Base-by-base conservation (phyloP, 2,113 vertebrate genomes). In the Toxotes chatareus region DNA sequence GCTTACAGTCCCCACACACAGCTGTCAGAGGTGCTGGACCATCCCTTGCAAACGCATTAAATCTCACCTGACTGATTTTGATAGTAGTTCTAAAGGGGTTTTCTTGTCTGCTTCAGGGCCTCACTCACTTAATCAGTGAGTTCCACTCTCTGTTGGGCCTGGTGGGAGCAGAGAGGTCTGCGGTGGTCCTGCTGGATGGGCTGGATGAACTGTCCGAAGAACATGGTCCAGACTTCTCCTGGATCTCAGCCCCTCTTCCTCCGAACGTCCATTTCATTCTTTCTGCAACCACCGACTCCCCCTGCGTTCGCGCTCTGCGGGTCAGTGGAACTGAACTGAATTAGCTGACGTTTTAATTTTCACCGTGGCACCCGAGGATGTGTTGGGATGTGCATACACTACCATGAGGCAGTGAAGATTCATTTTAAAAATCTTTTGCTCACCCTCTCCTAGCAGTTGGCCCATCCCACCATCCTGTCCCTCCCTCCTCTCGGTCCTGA, bases 171-270 rank as follows among this genome's bases (percentile, higher is more conserved):
- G 89, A 87, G 40, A 82, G 79, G 10, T 89, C 90, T 23, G 71
- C 94, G 38, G 67, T 94, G 80, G 69, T 95, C 21, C 73, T 89
- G n/a, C 56, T 95, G 79, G 94, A 95, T 62, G 94, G 93, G 8
- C 47, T 94, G 57, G 91, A 95, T 73, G 90, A 94, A 64, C 88
- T 95, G 40, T 94, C 87, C 14, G 93, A 93, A 69, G 91, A 93
- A n/a, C 85, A 91, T 65, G 79, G 79, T 17, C 68, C 85, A 38
- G 86, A 89, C 21, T 77, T 95, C 31, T 94, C 91, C 77, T 95
- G 94, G 94, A 85, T 95, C 31, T 90, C 72, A 32, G 7, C 55
- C 53, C 61, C 84, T 70, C 78, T 93, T 16, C 92, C 92, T 19
- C 76, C 78, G 38, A 89, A 95, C 4, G 84, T 95, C 17, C 80